Base-by-base conservation (phyloP, 2,888 invertebrate genomes). In the Macrosiphum euphorbiae region DNA sequence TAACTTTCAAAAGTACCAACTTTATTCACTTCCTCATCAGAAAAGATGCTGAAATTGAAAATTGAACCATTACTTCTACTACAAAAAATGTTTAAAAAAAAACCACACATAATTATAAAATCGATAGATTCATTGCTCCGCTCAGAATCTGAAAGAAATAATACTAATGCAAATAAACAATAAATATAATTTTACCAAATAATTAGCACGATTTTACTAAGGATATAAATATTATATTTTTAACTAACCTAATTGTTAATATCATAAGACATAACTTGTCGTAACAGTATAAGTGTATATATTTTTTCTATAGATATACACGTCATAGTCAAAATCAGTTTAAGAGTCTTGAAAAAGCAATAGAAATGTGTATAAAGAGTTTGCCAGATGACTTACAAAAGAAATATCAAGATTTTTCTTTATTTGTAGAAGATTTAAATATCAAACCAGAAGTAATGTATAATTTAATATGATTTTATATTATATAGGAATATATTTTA, bases 401-500 rank as follows among this genome's bases (percentile, higher is more conserved):
- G 4, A 96, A 96, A n/a, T 97, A 97, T 95, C 96, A 96, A 95
- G 96, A 97, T 95, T 96, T 98, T 91, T 97, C 97, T 44, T 96
- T 98, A 50, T 96, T 98, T 95, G 97, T 97, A 3, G 97, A 97
- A 95, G 97, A 97, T 95, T 97, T 97, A 0, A 97, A 97, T 95
- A 96, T 97, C 58, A 96, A 97, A 50, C 96, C 97, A 11, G 95
- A 95, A 94, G 95, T 95, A 95, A 94, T 90, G 50, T 44, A 16
- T n/a, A 16, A 86, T 44, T 44, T 5, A 47, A 35, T 50, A 44
- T 93, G 1, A 24, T 50, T 87, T 50, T 20, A 61, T 44, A 20
- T 0, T 0, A 10, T 47, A 91, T 85, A 47, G 11, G 3, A 47
- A 94, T 94, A 41, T 84, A 3, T 35, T 67, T n/a, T 67, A 35